Evolutionary conservation across 2,888 invertebrate species (phyloP).

Genomic region (Drosophila ezoana): DNA sequence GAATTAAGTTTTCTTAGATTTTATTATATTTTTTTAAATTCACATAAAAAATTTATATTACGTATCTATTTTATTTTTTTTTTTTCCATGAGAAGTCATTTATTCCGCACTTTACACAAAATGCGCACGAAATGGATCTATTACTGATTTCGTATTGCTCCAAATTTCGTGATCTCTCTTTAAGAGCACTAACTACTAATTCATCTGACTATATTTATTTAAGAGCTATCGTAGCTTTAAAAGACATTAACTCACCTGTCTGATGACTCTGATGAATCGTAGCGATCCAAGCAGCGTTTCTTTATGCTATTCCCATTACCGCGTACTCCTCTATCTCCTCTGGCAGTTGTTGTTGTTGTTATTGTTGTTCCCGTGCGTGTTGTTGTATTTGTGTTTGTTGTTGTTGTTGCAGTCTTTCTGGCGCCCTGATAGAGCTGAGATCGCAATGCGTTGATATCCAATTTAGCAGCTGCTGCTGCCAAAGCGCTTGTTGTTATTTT

Average conservation of each 20-base stretch:
- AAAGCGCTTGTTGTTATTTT: slow-evolving; percentile 2
- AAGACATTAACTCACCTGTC: slow-evolving; percentile 90
- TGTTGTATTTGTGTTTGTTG: slow-evolving; percentile 24
- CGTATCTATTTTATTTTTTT: too few relatives aligned
- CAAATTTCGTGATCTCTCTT: too few relatives aligned
- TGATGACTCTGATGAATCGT: slow-evolving; percentile 97
- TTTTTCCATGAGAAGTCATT: too few relatives aligned
- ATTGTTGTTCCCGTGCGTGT: slow-evolving; percentile 12
- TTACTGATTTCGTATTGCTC: too few relatives aligned
- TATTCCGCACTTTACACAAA: too few relatives aligned
- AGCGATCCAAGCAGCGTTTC: slow-evolving; percentile 95
- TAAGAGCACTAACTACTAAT: too few relatives aligned
- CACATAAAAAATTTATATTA: too few relatives aligned
- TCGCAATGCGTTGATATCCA: slow-evolving; percentile 70
- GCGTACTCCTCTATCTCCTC: slow-evolving; percentile 86
- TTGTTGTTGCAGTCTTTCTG: slow-evolving; percentile 56
- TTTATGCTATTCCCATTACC: slow-evolving; percentile 86
- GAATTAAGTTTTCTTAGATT: too few relatives aligned
- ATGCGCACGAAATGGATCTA: too few relatives aligned
- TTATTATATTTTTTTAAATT: too few relatives aligned
- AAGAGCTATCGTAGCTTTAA: not conserved
- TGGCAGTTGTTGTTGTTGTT: slow-evolving; percentile 18
- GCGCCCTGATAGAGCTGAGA: slow-evolving; percentile 74
- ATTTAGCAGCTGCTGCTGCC: slow-evolving; percentile 45
- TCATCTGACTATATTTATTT: too few relatives aligned